Base-by-base conservation (phyloP, 2,113 vertebrate species). In the Thinocorus orbignyianus region DNA sequence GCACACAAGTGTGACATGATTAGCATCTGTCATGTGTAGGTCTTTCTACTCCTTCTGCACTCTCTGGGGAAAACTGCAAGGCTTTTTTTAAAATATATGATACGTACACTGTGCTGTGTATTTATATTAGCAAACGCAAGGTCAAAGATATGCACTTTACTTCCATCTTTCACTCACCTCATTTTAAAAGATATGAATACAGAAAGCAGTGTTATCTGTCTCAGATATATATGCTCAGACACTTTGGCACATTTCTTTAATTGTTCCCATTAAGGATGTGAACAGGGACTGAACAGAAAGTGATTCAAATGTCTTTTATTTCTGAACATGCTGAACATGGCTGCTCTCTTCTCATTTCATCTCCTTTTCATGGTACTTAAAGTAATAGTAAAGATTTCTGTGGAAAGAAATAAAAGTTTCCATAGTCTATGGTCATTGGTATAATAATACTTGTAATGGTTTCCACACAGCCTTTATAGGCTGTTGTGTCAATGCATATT, bases 1-100 rank as follows among this genome's bases (percentile, higher is more conserved):
- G 81, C 90, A 87, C 73, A 72, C 64, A 68, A 95, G 82, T 95
- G 93, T 92, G 92, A 92, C 93, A 85, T 93, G 91, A 96, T 95
- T 94, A 93, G 92, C 92, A 86, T 92, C 94, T 95, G 86, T 90
- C 93, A 92, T 77, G 31, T 82, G 81, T 65, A 86, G 84, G 81
- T 93, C 86, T 88, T 96, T 84, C 90, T 84, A 61, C 72, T 93
- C 81, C 86, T 94, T 71, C 84, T 92, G 28, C 41, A 44, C 31
- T 93, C 95, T 49, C 86, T 49, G 41, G 61, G 88, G 92, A 94
- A 88, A 86, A 51, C 30, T 19, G 72, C 48, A 88, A 92, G 81
- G 77, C 64, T 91, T 90, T 92, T 92, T 70, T 87, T 60, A 7
- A 93, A 84, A 92, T 76, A 83, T 52, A 72, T 0, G 0, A 33